Evolutionary conservation across 2,797 vertebrate genomes (phyloP), one percentile per base, ranked within the genome.

Genomic region (Chrosomus eos): DNA sequence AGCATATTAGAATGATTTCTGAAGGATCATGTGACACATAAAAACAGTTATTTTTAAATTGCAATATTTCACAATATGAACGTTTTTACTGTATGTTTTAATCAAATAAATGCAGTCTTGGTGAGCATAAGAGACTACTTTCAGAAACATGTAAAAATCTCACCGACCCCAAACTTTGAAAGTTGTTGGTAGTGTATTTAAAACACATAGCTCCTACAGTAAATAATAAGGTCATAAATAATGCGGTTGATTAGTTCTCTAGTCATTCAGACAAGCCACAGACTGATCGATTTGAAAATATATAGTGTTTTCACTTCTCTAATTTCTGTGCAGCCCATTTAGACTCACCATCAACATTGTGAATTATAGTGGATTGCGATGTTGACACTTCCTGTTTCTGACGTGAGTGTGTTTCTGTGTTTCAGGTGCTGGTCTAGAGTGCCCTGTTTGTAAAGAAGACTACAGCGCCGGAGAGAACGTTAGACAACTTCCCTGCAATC

Each of bases 401-500:
- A 74, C 5, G 45, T 73, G 1, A n/a, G 45, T 73, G 4, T 45
- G 68, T 45, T 79, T 40, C 8, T 51, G 40, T 76, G 38, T 4
- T 48, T 87, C 94, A 99, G 98, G 96, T 93, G 97, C 96, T 0
- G 96, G 97, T 87, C 93, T 99, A 86, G 98, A 99, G 93, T 99
- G 98, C 90, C 97, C 98, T 0, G 98, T 99, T 85, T 99, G 98
- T 94, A 99, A 99, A 95, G 98, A 99, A 70, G 98, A 99, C 90
- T 99, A 99, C 80, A 95, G 95, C 2, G 90, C 96, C 0, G 96
- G 96, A 0, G 98, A 99, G 86, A 96, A 80, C 0, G 98, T 99
- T 87, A 94, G 98, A 87, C 98, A 98, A 87, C 93, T 99, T 86
- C 98, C 98, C 0, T 99, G 98, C 94, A 98, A 98, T 94, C 98